These are phyloP conservation scores for Gonatopus flavifemur DNA, from an alignment of 1,140 invertebrate species.

Conservation along the genomic window DNA sequence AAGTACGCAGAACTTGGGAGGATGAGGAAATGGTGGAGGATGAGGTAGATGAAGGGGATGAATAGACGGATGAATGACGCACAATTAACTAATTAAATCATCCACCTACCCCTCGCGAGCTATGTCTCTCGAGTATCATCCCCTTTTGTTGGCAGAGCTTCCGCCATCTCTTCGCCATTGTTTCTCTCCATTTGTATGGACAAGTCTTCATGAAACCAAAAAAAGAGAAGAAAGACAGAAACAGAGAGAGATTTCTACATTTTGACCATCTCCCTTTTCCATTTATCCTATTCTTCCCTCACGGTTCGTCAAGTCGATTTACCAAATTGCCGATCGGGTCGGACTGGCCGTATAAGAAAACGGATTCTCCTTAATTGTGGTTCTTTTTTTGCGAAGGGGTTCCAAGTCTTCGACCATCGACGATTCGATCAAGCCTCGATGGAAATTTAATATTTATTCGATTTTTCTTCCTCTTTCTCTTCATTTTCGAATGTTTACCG, in stretches of 20 bases:
- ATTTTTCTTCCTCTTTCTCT: slow-evolving; percentile 10
- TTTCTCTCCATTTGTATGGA: slow-evolving; percentile 15
- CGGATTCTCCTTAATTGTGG: slow-evolving; percentile 26
- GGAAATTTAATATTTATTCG: too few relatives aligned
- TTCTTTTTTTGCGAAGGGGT: slow-evolving; percentile 7
- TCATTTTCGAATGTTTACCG: too few relatives aligned
- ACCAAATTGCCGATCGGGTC: slow-evolving; percentile 17
- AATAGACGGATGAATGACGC: slow-evolving; percentile 59
- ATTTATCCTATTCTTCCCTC: background rate
- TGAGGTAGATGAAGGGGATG: slow-evolving; percentile 45
- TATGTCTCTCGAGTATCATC: slow-evolving; percentile 53
- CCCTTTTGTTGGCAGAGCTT: slow-evolving; percentile 48
- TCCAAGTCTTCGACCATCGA: too few relatives aligned
- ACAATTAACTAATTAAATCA: slow-evolving; percentile 61
- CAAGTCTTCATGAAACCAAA: background rate
- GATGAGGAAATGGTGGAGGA: too few relatives aligned
- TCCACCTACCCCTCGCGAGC: slow-evolving; percentile 51
- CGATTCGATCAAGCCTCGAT: too few relatives aligned
- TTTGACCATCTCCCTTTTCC: slow-evolving; percentile 17
- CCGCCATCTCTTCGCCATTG: slow-evolving; percentile 43
- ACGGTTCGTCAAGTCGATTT: slow-evolving; percentile 25
- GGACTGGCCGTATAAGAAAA: slow-evolving; percentile 17
- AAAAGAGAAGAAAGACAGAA: slow-evolving; percentile 1
- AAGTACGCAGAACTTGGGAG: slow-evolving; percentile 27
- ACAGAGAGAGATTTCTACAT: background rate